Evolutionary conservation across 2,797 vertebrate genomes (phyloP).

Genomic region (Halcyon chelicuti): DNA sequence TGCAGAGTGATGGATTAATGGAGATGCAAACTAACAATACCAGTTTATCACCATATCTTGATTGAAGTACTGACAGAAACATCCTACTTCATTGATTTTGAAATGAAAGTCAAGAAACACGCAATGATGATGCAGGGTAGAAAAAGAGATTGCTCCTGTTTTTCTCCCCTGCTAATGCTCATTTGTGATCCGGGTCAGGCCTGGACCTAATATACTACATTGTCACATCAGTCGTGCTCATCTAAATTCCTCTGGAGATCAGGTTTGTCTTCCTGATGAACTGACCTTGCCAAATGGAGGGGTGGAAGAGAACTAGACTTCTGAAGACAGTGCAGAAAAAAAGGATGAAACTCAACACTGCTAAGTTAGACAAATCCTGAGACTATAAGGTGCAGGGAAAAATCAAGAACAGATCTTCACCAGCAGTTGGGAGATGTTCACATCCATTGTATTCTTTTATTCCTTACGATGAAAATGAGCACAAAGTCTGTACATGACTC

Average conservation of each 20-base stretch:
- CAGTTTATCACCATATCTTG: background rate
- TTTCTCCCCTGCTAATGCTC: background rate
- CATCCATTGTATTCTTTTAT: background rate
- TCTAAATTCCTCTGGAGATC: background rate
- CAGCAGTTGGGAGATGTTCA: background rate
- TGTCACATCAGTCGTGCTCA: background rate
- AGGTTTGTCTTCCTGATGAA: background rate
- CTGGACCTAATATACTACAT: background rate
- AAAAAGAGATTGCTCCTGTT: background rate
- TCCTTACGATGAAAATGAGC: background rate
- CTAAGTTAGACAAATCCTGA: background rate
- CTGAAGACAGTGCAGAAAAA: background rate
- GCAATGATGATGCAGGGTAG: background rate
- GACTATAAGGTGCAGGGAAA: background rate
- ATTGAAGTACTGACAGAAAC: background rate
- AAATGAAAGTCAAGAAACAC: background rate
- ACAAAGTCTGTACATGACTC: background rate
- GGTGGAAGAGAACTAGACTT: background rate
- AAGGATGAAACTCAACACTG: background rate
- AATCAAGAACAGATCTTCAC: background rate
- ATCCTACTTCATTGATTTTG: background rate
- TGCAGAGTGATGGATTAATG: background rate
- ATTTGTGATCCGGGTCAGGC: background rate
- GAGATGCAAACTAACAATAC: background rate
- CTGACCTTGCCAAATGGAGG: background rate